Evolutionary conservation across 1,140 invertebrate genomes (phyloP).

Genomic region (Polypedilum vanderplanki): DNA sequence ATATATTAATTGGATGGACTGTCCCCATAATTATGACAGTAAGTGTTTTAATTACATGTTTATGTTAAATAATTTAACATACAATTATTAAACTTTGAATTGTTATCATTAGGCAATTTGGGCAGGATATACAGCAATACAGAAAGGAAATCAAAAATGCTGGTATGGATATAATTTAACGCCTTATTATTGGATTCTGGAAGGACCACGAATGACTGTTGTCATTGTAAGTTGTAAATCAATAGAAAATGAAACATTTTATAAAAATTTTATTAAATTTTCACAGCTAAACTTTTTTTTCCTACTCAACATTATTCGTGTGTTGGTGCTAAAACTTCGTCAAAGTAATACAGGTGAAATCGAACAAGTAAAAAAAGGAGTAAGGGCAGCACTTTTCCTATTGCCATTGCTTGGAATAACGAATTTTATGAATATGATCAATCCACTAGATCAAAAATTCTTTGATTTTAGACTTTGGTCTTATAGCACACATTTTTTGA

Average conservation of each 20-base stretch:
- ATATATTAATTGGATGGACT: conserved; percentile 74
- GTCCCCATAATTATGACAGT: conserved; percentile 63
- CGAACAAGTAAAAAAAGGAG: conserved; percentile 74
- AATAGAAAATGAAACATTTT: no score
- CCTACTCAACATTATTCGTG: conserved; percentile 75
- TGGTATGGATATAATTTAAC: conserved; percentile 80
- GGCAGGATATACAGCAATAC: conserved; percentile 56
- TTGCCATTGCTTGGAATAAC: conserved; percentile 75
- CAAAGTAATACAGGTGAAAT: conserved; percentile 70
- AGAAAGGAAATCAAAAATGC: conserved; percentile 54
- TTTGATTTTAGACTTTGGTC: conserved; percentile 73
- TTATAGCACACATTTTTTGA: conserved; percentile 70
- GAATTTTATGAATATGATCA: conserved; percentile 65
- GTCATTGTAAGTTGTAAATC: conserved; percentile 58
- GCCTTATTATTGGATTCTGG: conserved; percentile 77
- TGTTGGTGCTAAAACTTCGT: conserved; percentile 72
- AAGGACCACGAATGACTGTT: conserved; percentile 69
- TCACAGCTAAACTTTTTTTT: conserved; percentile 77
- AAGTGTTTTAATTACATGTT: neutral
- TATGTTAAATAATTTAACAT: neutral
- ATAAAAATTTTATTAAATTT: no score
- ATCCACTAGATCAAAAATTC: conserved; percentile 55
- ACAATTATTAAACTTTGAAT: neutral
- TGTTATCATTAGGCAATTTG: conserved; percentile 46
- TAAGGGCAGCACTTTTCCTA: conserved; percentile 68